A percentile compares a stretch with the other conserved stretches of the same genome.
These are phyloP conservation scores for Drosophila emarginata DNA, from an alignment of 2,888 invertebrate species.

Conservation along the genomic window DNA sequence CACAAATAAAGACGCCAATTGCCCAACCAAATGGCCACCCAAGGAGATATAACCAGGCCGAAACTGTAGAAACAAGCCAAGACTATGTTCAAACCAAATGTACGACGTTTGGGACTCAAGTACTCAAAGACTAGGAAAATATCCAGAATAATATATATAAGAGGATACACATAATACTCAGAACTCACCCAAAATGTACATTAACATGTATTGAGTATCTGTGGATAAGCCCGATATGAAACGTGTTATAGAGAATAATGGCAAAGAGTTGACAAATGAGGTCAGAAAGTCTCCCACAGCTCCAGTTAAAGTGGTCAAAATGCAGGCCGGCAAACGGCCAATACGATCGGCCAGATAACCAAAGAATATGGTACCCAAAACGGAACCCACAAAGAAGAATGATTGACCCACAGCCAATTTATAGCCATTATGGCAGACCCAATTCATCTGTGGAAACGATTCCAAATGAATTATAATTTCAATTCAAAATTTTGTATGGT, in stretches of 20 bases:
- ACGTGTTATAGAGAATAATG: conserved; percentile 83
- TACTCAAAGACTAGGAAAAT: conserved; percentile 84
- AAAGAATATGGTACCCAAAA: conserved; percentile 84
- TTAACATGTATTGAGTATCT: conserved; percentile 85
- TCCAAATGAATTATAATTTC: background rate
- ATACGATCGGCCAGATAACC: conserved; percentile 85
- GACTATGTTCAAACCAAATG: conserved; percentile 84
- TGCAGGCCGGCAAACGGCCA: conserved; percentile 84
- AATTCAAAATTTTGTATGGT: background rate
- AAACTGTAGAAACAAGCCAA: conserved; percentile 84
- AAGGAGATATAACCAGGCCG: conserved; percentile 83
- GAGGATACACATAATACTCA: background rate
- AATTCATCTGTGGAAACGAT: conserved; percentile 80
- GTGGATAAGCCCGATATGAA: conserved; percentile 85
- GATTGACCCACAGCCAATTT: conserved; percentile 85
- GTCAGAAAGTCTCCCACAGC: conserved; percentile 84
- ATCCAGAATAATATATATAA: accelerated
- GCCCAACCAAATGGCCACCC: conserved; percentile 82
- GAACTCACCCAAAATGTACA: conserved; percentile 85
- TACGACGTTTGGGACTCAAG: conserved; percentile 84
- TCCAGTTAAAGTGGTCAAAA: conserved; percentile 84
- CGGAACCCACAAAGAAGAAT: conserved; percentile 85
- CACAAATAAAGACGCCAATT: conserved; percentile 84
- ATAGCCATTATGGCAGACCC: conserved; percentile 85
- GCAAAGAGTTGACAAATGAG: conserved; percentile 82